Base-by-base conservation (phyloP, 2,888 invertebrate genomes). In the Chironomus tentans region DNA sequence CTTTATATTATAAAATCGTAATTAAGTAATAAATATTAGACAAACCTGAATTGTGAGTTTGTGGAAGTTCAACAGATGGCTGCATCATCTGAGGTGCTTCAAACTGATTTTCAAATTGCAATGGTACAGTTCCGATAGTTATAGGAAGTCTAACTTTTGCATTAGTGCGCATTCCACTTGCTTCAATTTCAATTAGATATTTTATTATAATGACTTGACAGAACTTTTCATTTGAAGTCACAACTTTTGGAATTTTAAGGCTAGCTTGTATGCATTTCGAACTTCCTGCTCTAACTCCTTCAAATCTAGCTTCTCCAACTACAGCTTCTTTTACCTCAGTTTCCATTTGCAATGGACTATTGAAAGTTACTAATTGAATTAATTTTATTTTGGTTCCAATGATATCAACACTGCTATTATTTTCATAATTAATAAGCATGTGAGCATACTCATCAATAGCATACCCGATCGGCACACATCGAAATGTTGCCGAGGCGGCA, bases 361-460 rank as follows among this genome's bases (percentile, higher is more conserved):
- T 56, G 18, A 2, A 56, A 1, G 4, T 3, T 15, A 71, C 24
- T 3, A n/a, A 18, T 21, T 50, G 21, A 6, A 50, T 71, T 10
- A 71, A 13, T 15, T 56, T 22, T 6, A 71, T 50, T 71, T 28
- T 71, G 18, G 50, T 50, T 0, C 4, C 5, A n/a, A 4, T 6
- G 48, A 38, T 46, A 15, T 24, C 70, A 10, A 68, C 56, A 6
- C 7, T 56, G 22, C 71, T 71, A n/a, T 71, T 24, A 24, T 71
- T 71, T 10, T 24, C 28, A 56, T 50, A 68, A 5, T 72, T 22
- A 15, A 76, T 68, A 13, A 68, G 50, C 18, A 76, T 13, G 0
- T 68, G 76, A 28, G 71, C 72, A 15, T 24, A 22, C 38, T 76
- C 50, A 38, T 72, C 68, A 6, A 56, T 46, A n/a, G 21, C 18